These are phyloP conservation scores for Dissostichus mawsoni DNA, from an alignment of 2,113 vertebrate species.

Conservation along the genomic window DNA sequence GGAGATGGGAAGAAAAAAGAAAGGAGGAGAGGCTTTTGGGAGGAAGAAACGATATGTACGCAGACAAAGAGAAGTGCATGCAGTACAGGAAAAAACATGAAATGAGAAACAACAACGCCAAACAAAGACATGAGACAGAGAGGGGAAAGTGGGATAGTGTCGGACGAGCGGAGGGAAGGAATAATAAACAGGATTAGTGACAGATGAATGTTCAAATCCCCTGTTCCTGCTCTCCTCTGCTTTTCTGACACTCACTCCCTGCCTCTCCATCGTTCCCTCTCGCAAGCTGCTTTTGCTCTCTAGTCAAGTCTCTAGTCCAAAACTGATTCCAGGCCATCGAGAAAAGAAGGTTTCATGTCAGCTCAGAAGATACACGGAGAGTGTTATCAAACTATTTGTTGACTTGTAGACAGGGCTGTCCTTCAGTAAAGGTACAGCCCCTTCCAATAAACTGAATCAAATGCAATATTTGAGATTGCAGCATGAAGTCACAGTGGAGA, in stretches of 20 bases:
- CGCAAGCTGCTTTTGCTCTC: constrained; percentile 17
- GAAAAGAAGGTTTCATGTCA: constrained; percentile 6
- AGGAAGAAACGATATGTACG: constrained; percentile 1
- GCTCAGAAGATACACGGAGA: not conserved
- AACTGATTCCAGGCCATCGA: constrained; percentile 10
- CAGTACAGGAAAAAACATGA: constrained; percentile 2
- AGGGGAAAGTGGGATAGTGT: constrained; percentile 1
- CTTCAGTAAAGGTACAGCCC: not conserved
- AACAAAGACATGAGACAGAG: constrained; percentile 25
- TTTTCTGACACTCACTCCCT: constrained; percentile 24
- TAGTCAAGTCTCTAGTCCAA: constrained; percentile 28
- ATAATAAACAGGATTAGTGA: constrained; percentile 57
- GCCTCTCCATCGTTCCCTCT: not conserved
- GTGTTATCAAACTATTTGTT: constrained; percentile 1
- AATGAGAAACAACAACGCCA: constrained; percentile 3
- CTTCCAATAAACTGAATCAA: not conserved
- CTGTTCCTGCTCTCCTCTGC: constrained; percentile 23
- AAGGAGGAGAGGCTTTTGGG: constrained; percentile 26
- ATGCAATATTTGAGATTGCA: not conserved
- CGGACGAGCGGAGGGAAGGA: constrained; percentile 35
- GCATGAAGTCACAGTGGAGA: constrained; percentile 1
- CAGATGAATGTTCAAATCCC: constrained; percentile 48
- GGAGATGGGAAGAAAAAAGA: not conserved
- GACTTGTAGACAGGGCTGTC: not conserved
- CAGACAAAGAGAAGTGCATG: constrained; percentile 40